Evolutionary conservation across 2,113 vertebrate species (phyloP).

Genomic region (Thinocorus orbignyianus): DNA sequence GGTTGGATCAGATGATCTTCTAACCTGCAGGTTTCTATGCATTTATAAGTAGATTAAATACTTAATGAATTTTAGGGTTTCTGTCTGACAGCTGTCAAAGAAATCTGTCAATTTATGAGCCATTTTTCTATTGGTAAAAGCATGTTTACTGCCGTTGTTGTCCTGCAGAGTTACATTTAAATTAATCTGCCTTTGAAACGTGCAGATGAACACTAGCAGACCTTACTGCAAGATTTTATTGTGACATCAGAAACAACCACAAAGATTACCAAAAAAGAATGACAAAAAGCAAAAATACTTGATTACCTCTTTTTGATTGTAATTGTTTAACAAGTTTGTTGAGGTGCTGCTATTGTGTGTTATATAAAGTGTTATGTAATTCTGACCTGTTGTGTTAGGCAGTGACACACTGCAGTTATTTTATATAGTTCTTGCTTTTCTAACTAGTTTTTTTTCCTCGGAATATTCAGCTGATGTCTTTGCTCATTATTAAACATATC

Average conservation of each 20-base stretch:
- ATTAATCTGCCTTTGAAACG: background rate
- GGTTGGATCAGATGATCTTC: background rate
- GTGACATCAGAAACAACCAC: background rate
- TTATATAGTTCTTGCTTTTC: background rate
- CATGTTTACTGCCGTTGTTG: background rate
- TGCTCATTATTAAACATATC: background rate
- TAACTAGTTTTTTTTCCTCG: background rate
- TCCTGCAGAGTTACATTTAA: background rate
- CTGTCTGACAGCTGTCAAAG: background rate
- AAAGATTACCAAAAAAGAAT: background rate
- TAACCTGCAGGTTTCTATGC: background rate
- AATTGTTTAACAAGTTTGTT: background rate
- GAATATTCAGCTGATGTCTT: background rate
- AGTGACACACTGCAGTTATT: background rate
- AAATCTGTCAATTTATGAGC: background rate
- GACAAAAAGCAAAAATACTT: background rate
- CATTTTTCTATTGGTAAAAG: background rate
- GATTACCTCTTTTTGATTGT: background rate
- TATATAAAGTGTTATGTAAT: background rate
- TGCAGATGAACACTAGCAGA: background rate
- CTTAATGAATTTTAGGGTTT: background rate
- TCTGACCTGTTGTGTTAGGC: background rate
- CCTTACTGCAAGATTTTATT: background rate
- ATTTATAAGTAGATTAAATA: background rate
- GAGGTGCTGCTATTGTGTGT: background rate